Conservation (phyloP, 2,888 invertebrate species). For the Molorchus minor region DNA sequence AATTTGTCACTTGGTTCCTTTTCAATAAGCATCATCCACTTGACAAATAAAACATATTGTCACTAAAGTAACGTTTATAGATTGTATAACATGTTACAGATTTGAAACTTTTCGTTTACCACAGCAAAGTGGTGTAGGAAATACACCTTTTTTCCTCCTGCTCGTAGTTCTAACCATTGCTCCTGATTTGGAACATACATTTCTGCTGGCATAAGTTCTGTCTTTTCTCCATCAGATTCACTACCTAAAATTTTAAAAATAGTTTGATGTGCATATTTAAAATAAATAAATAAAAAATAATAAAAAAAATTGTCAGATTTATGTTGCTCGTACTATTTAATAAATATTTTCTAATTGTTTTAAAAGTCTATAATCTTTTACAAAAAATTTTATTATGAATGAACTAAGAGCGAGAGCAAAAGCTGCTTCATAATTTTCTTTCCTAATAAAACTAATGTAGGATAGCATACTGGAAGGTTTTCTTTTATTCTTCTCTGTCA, state of each 20-base stretch:
- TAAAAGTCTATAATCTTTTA: not conserved
- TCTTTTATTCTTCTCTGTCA: slow-evolving; percentile 63
- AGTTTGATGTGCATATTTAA: too few species aligned
- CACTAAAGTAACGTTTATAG: too few species aligned
- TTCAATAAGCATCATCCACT: too few species aligned
- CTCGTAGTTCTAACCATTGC: slow-evolving; percentile 84
- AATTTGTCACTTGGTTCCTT: too few species aligned
- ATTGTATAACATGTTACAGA: too few species aligned
- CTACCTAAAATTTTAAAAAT: slow-evolving; percentile 40
- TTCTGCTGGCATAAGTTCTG: slow-evolving; percentile 83
- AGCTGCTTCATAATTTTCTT: not conserved
- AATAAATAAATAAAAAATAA: not conserved
- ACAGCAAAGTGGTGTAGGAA: slow-evolving; percentile 50
- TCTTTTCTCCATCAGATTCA: slow-evolving; percentile 48
- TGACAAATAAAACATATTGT: too few species aligned
- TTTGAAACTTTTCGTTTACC: too few species aligned
- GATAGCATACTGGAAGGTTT: slow-evolving; percentile 30
- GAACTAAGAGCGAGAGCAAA: not conserved
- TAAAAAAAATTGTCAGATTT: not conserved
- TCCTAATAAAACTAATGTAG: not conserved
- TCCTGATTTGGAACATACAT: slow-evolving; percentile 94
- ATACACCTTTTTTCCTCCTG: slow-evolving; percentile 55
- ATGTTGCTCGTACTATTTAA: not conserved
- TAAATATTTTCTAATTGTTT: not conserved
- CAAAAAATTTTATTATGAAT: not conserved